A percentile compares a stretch with the other conserved stretches of the same genome.
These are phyloP conservation scores for Nemoura dubitans DNA, from an alignment of 2,888 invertebrate genomes.

Conservation along the genomic window DNA sequence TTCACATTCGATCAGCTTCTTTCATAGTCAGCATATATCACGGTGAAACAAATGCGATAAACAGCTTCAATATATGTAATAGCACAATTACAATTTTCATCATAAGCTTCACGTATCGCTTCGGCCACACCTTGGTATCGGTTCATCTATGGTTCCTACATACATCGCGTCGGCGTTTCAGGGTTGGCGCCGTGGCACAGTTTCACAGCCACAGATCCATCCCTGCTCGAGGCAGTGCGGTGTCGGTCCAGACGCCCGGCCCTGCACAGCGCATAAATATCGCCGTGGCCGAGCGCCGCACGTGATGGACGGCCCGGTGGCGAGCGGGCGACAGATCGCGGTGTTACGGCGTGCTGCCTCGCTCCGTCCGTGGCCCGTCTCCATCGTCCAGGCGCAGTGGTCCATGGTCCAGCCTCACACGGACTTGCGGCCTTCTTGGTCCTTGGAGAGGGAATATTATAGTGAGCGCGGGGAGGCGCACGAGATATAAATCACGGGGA, in stretches of 20 bases:
- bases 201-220: no score
- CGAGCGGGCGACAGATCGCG: not conserved
- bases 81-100: not conserved
- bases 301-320: not conserved
- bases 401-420: not conserved
- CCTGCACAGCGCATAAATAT: not conserved
- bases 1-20: not conserved
- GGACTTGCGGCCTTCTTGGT: not conserved
- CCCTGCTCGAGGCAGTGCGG: no score
- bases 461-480: not conserved
- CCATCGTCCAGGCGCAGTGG: not conserved
- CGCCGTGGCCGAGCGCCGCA: not conserved
- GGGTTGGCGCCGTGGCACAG: not conserved
- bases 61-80: not conserved
- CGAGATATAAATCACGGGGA: slow-evolving; percentile 1
- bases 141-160: no score
- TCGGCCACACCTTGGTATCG: not conserved
- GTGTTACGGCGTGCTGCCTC: not conserved
- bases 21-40: not conserved
- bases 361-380: not conserved
- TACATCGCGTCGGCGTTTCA: not conserved
- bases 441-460: slow-evolving; percentile 20
- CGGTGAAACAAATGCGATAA: not conserved
- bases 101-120: not conserved
- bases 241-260: not conserved